phyloP scores from a whole-genome alignment of 2,888 invertebrate genomes.

The Augiades crinisus region DNA sequence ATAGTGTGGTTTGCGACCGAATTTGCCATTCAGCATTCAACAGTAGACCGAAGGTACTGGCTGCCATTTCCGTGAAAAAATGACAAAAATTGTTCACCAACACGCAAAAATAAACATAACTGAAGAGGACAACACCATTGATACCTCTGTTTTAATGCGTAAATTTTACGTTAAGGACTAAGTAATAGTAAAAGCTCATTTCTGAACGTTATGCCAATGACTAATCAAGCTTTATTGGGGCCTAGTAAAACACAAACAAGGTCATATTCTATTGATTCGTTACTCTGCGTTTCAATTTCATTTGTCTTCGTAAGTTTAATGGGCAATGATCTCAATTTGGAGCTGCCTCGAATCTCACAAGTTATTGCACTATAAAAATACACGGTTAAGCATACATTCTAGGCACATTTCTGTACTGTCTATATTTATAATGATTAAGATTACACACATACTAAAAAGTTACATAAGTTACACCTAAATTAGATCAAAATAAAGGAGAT shows the following conservation, averaged over 20 bases:
- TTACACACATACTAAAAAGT: conserved; percentile 62
- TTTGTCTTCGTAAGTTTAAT: conserved; percentile 6
- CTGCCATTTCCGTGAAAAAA: no score
- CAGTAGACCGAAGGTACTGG: no score
- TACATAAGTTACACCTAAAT: conserved; percentile 53
- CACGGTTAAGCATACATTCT: conserved; percentile 74
- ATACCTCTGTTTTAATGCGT: no score
- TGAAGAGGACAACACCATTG: no score
- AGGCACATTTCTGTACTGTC: conserved; percentile 78
- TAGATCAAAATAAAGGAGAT: conserved; percentile 44
- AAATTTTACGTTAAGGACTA: no score
- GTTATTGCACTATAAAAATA: conserved; percentile 77
- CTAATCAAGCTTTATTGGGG: background rate
- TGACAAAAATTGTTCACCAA: no score
- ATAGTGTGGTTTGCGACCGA: no score
- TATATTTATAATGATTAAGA: conserved; percentile 59
- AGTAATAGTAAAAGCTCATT: background rate
- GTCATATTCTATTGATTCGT: background rate
- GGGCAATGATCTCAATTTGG: conserved; percentile 27
- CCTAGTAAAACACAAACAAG: background rate
- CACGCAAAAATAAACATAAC: no score
- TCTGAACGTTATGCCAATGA: background rate
- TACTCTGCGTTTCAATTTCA: conserved; percentile 11
- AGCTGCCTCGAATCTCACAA: conserved; percentile 63
- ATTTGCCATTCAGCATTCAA: no score